Evolutionary conservation across 2,113 vertebrate genomes (phyloP).

Genomic region (Tretioscincus oriximinensis): DNA sequence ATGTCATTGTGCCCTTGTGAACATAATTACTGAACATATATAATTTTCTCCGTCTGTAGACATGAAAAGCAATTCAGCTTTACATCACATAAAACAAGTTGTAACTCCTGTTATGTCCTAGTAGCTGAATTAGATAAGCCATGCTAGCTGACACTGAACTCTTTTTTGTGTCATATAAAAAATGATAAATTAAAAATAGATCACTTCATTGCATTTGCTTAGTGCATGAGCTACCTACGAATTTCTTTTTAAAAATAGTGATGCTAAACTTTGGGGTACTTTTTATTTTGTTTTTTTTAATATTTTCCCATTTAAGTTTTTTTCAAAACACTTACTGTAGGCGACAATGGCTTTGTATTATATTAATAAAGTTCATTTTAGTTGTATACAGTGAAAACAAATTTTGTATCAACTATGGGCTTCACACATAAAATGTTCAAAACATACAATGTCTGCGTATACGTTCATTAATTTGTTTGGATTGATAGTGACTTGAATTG

Average conservation of each 20-base stretch:
- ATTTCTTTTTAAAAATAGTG: slow-evolving; percentile 8
- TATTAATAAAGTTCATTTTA: not conserved
- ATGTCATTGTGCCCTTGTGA: slow-evolving; percentile 41
- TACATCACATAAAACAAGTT: slow-evolving; percentile 15
- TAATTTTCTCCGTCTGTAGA: slow-evolving; percentile 25
- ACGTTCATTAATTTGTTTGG: too few relatives aligned
- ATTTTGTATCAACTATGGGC: not conserved
- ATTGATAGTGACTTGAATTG: too few relatives aligned
- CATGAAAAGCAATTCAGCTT: slow-evolving; percentile 26
- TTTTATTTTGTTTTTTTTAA: not conserved
- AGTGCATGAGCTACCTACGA: slow-evolving; percentile 32
- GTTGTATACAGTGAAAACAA: not conserved
- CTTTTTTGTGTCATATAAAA: slow-evolving; percentile 16
- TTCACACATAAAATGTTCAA: too few relatives aligned
- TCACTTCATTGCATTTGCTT: slow-evolving; percentile 28
- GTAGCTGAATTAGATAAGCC: slow-evolving; percentile 36
- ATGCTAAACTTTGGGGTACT: not conserved
- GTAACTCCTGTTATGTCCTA: slow-evolving; percentile 15
- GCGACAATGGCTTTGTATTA: slow-evolving; percentile 4
- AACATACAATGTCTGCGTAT: too few relatives aligned
- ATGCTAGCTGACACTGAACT: not conserved
- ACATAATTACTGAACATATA: slow-evolving; percentile 32
- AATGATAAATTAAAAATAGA: slow-evolving; percentile 29
- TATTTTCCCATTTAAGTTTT: slow-evolving; percentile 10
- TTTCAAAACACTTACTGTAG: slow-evolving; percentile 20